Base-by-base conservation (phyloP, 1,140 invertebrate genomes). In the Drosophila ananassae region DNA sequence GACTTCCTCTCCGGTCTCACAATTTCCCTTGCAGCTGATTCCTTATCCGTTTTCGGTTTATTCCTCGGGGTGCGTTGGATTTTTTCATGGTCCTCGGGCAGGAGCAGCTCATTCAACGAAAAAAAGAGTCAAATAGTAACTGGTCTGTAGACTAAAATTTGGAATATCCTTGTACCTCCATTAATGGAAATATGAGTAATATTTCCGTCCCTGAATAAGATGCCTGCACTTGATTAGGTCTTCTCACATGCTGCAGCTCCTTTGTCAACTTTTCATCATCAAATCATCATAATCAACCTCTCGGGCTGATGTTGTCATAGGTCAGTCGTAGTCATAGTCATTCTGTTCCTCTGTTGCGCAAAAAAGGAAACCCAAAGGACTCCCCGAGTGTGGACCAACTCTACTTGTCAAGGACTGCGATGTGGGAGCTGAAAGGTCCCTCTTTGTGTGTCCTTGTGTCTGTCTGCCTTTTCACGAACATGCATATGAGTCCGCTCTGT, bases 271-370 rank as follows among this genome's bases (percentile, higher is more conserved):
- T 66, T 77, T 69, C 48, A 58, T 58, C 63, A 62, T 64, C 9
- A 73, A 73, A 74, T 64, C 55, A 50, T 58, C 62, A 66, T 77
- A 77, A 57, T 64, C 61, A 68, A 63, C 30, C 34, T 24, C 22
- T 17, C 12, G 44, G 13, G 6, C 24, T 22, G 48, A 28, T 46
- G 24, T 57, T 47, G 61, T 37, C 47, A 52, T 13, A 30, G 64
- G 37, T 58, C 46, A 34, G 46, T 62, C 32, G 2, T 30, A 44
- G 44, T 25, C 37, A 63, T 52, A 62, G 56, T 32, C 10, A 17
- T 22, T 22, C 44, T 47, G 34, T 12, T n/a, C 2, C 34, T 22
- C 44, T 47, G 34, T 12, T n/a, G 2, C 34, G 10, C 34, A 37
- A 37, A 37, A 37, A 37, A 37, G 34, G 34, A 37, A 4, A n/a